A percentile compares a stretch with the other conserved stretches of the same genome.
phyloP scores from a whole-genome alignment of 1,140 invertebrate species.

The Acyrthosiphon pisum region DNA sequence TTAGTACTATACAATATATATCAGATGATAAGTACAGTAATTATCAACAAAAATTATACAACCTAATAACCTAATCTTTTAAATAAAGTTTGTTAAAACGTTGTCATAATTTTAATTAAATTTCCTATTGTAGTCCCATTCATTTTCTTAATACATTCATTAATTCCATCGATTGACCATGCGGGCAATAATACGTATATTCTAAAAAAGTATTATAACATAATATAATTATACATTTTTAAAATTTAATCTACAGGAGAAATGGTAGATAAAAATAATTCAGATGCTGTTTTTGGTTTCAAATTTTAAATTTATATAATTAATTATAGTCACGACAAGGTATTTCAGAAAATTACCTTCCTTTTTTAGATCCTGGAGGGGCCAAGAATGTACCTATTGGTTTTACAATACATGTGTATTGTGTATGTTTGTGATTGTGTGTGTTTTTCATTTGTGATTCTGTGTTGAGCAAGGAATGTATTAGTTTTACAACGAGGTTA shows the following conservation, averaged over 20 bases:
- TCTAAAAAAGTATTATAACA: no score
- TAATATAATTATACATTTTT: background rate
- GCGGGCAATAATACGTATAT: no score
- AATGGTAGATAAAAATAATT: background rate
- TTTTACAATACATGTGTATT: background rate
- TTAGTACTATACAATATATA: no score
- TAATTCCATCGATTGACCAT: no score
- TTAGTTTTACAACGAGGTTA: background rate
- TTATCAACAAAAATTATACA: no score
- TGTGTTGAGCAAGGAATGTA: background rate
- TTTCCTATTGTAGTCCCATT: no score
- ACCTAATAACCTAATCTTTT: no score
- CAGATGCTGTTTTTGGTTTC: background rate
- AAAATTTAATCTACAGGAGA: background rate
- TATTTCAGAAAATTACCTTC: background rate
- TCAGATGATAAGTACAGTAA: no score
- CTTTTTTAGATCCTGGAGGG: background rate
- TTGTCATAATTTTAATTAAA: no score
- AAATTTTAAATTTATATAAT: background rate
- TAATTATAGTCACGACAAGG: background rate
- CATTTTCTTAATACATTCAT: no score
- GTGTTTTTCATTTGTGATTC: background rate
- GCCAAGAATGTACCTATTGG: background rate
- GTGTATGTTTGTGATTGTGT: background rate
- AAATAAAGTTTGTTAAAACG: no score